These are phyloP conservation scores for Illadopsis cleaveri DNA, from an alignment of 2,113 vertebrate species.

Conservation along the genomic window DNA sequence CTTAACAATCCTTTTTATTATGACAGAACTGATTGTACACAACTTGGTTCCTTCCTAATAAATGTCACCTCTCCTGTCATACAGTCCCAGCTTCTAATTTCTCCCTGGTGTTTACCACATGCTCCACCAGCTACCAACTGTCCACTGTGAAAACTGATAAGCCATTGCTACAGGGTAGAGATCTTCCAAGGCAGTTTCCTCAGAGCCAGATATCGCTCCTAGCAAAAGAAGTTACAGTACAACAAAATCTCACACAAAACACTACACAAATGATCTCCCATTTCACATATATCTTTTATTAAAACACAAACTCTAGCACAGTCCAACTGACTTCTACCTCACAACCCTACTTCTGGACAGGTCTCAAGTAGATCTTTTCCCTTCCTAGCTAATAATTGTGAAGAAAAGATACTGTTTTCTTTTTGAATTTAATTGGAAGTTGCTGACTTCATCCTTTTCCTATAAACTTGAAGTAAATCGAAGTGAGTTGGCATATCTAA, in stretches of 20 bases:
- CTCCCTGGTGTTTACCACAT: background rate
- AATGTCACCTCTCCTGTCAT: background rate
- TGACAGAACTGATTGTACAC: background rate
- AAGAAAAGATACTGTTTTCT: background rate
- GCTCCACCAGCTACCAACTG: background rate
- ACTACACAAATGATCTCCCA: background rate
- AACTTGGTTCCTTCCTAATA: background rate
- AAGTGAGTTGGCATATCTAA: background rate
- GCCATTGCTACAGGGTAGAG: background rate
- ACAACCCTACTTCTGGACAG: background rate
- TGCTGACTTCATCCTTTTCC: background rate
- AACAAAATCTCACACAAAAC: background rate
- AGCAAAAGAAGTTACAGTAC: background rate
- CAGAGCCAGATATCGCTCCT: background rate
- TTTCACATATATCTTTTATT: background rate
- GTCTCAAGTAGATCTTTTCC: background rate
- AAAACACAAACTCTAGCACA: background rate
- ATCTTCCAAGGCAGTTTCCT: background rate
- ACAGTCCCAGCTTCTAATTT: background rate
- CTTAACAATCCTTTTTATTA: background rate
- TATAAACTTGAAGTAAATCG: background rate
- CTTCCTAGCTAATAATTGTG: background rate
- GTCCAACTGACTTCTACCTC: background rate
- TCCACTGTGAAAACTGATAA: background rate
- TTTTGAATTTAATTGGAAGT: background rate